These are phyloP conservation scores for Anableps anableps DNA, from an alignment of 2,797 vertebrate species.

Conservation along the genomic window DNA sequence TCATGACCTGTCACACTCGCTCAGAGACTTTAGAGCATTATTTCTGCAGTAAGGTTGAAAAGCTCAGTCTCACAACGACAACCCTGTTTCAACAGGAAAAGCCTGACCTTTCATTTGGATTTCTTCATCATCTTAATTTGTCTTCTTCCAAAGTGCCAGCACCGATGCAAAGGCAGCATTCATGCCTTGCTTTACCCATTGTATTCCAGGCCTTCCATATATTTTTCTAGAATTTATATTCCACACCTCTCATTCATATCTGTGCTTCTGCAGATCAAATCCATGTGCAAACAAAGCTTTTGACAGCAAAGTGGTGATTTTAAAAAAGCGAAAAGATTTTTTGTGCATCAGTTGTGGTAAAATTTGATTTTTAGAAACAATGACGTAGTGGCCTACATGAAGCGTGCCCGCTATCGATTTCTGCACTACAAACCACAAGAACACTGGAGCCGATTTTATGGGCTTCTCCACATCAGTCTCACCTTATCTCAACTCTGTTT, in stretches of 20 bases:
- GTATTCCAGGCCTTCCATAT: background rate
- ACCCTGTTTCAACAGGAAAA: conserved; percentile 29
- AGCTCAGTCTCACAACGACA: conserved; percentile 32
- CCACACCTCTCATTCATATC: background rate
- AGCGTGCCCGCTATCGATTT: background rate
- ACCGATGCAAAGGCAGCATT: conserved; percentile 17
- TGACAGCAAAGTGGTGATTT: background rate
- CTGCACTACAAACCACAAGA: conserved; percentile 6
- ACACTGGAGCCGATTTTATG: background rate
- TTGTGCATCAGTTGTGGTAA: background rate
- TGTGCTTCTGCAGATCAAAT: background rate
- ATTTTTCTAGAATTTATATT: background rate
- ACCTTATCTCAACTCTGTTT: conserved; percentile 8
- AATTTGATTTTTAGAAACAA: background rate
- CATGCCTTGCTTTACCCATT: conserved; percentile 13
- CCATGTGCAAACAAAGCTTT: background rate
- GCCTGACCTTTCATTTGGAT: conserved; percentile 30
- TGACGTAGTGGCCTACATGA: background rate
- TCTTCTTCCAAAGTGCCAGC: conserved; percentile 25
- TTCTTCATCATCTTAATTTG: conserved; percentile 51
- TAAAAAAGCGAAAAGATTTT: background rate
- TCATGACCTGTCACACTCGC: conserved; percentile 66
- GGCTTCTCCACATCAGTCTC: conserved; percentile 6
- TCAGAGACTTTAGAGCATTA: conserved; percentile 68
- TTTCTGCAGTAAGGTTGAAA: conserved; percentile 58